Evolutionary conservation across 2,797 vertebrate species (phyloP).

Genomic region (Brotula barbata): DNA sequence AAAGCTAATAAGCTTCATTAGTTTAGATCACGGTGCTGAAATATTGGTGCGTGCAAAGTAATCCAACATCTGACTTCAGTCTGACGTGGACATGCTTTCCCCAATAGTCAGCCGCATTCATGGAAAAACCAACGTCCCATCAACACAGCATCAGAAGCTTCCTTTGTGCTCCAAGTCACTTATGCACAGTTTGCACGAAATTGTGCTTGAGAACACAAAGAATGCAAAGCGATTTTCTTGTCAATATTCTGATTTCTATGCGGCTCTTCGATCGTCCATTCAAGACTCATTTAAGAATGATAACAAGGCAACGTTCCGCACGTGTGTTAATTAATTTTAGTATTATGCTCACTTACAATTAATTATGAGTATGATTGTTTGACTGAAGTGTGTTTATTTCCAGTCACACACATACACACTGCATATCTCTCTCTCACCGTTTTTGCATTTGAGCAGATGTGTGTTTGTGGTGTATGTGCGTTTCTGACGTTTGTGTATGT

Average conservation of each 20-base stretch:
- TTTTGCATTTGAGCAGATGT: background rate
- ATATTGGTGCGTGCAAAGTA: too few relatives aligned
- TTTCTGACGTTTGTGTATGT: conserved; percentile 15
- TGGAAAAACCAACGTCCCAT: conserved; percentile 21
- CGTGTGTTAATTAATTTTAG: too few relatives aligned
- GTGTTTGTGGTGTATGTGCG: background rate
- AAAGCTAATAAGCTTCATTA: too few relatives aligned
- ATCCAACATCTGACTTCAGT: too few relatives aligned
- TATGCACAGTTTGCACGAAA: conserved; percentile 8
- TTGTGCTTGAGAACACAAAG: background rate
- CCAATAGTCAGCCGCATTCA: conserved; percentile 5
- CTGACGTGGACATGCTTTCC: too few relatives aligned
- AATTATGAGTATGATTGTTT: too few relatives aligned
- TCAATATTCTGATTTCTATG: background rate
- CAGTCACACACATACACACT: too few relatives aligned
- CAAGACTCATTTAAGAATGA: background rate
- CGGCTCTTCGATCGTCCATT: background rate
- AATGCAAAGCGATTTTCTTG: background rate
- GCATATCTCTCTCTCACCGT: too few relatives aligned
- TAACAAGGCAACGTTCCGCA: background rate
- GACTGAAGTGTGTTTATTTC: too few relatives aligned
- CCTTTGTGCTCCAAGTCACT: conserved; percentile 22
- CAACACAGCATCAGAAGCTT: conserved; percentile 7
- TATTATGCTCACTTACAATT: too few relatives aligned
- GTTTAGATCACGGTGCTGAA: too few relatives aligned